Base-by-base conservation (phyloP, 2,113 vertebrate species). In the Canis aureus region DNA sequence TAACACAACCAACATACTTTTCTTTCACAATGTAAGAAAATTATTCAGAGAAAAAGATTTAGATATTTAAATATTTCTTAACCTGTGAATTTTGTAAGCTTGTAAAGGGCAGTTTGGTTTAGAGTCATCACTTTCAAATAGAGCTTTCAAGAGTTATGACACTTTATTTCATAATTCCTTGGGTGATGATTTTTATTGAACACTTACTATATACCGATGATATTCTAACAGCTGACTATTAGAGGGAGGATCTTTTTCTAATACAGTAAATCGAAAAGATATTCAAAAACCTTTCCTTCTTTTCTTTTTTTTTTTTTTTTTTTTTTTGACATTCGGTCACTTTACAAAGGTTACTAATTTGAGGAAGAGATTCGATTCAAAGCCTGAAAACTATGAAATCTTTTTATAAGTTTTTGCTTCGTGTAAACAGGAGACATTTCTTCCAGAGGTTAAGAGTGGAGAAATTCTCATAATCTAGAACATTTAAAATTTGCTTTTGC, bases 401-500 rank as follows among this genome's bases (percentile, higher is more conserved):
- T 3, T 64, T 66, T 89, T 55, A 73, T 20, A 96, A 60, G 22
- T 25, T 60, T 89, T 81, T 85, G 35, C 16, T 60, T 85, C 35
- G 23, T 1, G 20, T 22, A n/a, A 88, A 8, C 8, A 88, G 29
- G 19, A 88, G 51, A 35, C 20, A 43, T 27, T 85, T 19, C 57
- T 16, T 85, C n/a, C 8, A 86, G 38, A 86, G 10, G 15, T 59
- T 25, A 49, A 49, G 8, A 2, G 8, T 49, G 22, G 16, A 5
- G 3, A 78, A 64, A 53, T 11, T 64, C 53, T 49, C 25, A 43
- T 74, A 43, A 60, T 8, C 22, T 27, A 32, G 71, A 89, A 97
- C 43, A 89, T 35, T 96, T 71, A 78, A 98, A 93, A 92, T 93
- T 76, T 94, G 10, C 35, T 82, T 57, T 10, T 96, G 55, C 94